These are phyloP conservation scores for Gibbula magus DNA, from an alignment of 2,888 invertebrate genomes.

Conservation along the genomic window DNA sequence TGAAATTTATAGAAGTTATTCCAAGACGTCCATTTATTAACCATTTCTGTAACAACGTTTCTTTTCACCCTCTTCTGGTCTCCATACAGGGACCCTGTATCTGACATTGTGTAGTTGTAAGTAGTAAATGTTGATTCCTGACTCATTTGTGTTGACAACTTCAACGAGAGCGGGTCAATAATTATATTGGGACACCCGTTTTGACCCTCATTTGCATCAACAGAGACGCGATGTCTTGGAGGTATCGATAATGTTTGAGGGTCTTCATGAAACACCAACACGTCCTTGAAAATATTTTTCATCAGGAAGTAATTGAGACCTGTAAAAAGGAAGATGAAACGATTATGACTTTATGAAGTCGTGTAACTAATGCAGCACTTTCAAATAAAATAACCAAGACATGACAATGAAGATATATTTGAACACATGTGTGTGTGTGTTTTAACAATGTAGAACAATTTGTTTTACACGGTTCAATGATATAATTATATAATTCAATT, in stretches of 20 bases:
- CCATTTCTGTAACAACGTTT: too few relatives aligned
- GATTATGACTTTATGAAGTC: too few relatives aligned
- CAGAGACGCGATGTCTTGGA: conserved; percentile 46
- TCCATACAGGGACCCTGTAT: too few relatives aligned
- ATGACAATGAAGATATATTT: too few relatives aligned
- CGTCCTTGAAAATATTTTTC: conserved; percentile 72
- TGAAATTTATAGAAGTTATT: conserved; percentile 70
- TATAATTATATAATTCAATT: too few relatives aligned
- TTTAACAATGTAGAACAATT: too few relatives aligned
- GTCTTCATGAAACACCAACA: conserved; percentile 75
- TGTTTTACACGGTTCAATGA: too few relatives aligned
- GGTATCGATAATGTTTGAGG: conserved; percentile 56
- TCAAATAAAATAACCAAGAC: too few relatives aligned
- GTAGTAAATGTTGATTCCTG: conserved; percentile 30
- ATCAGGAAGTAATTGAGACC: conserved; percentile 74
- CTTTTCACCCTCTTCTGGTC: too few relatives aligned
- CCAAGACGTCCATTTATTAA: conserved; percentile 52
- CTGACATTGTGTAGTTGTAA: too few relatives aligned
- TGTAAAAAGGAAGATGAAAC: conserved; percentile 31
- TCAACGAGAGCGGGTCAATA: conserved; percentile 35
- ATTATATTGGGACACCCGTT: conserved; percentile 16
- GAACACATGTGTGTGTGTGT: too few relatives aligned
- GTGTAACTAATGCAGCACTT: too few relatives aligned
- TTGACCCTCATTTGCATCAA: conserved; percentile 39
- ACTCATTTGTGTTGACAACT: conserved; percentile 60